Conservation (phyloP, 2,797 vertebrate genomes). For the Eremophila alpestris region DNA sequence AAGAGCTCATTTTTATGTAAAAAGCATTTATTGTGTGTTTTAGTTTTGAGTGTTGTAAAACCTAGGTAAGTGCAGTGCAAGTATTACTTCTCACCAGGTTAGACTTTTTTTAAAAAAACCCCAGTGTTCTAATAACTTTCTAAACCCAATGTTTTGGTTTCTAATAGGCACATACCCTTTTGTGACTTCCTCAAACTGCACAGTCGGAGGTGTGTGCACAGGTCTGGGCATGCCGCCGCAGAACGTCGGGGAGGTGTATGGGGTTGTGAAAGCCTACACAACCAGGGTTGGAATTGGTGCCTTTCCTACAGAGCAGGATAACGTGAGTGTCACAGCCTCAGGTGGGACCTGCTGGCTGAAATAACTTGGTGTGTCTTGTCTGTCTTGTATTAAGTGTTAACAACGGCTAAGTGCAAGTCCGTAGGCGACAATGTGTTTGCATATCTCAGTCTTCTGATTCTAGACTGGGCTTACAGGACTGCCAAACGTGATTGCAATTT, state of each 20-base stretch:
- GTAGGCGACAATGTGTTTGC: background rate
- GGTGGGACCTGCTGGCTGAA: background rate
- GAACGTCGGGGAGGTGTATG: conserved; percentile 93
- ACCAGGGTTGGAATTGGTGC: conserved; percentile 96
- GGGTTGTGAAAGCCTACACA: conserved; percentile 96
- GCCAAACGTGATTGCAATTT: background rate
- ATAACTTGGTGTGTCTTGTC: background rate
- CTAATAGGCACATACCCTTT: conserved; percentile 93
- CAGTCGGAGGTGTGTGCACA: conserved; percentile 96
- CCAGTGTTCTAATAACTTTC: background rate
- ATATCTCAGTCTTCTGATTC: background rate
- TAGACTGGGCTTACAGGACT: background rate
- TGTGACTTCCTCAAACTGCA: conserved; percentile 98
- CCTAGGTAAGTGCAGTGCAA: background rate
- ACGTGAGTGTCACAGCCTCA: conserved; percentile 79
- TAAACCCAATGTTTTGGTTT: fast-evolving
- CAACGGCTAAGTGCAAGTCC: background rate
- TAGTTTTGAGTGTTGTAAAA: background rate
- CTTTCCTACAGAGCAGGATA: conserved; percentile 94
- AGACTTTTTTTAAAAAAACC: background rate
- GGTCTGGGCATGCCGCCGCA: conserved; percentile 96
- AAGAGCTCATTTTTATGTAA: background rate
- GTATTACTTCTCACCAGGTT: background rate
- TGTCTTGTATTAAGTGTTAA: background rate
- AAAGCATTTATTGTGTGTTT: background rate